A percentile compares a stretch with the other conserved stretches of the same genome.
phyloP scores from a whole-genome alignment of 2,113 vertebrate genomes.

The Microtus montanus region DNA sequence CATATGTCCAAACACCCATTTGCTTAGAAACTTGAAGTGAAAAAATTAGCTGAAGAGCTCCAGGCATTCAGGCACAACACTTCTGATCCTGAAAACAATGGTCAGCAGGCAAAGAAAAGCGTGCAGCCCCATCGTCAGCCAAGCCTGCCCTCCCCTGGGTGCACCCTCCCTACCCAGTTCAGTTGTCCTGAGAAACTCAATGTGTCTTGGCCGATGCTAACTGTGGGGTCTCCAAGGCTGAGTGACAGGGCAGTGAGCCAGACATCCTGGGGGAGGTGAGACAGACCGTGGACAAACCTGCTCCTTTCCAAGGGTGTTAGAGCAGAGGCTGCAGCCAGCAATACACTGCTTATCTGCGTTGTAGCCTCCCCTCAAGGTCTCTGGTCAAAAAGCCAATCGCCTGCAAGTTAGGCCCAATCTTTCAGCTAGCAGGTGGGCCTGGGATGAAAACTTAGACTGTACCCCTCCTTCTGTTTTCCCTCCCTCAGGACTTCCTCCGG shows the following conservation, averaged over 20 bases:
- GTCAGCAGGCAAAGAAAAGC: neutral
- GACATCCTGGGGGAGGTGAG: neutral
- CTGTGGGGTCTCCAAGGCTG: neutral
- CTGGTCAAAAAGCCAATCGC: neutral
- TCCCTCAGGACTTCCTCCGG: neutral
- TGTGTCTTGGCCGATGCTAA: neutral
- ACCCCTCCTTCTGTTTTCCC: neutral
- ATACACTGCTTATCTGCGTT: no score
- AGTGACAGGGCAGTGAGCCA: neutral
- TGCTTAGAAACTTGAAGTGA: neutral
- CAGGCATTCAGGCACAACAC: no score
- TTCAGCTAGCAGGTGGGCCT: neutral
- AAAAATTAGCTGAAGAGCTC: neutral
- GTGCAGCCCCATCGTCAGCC: rapidly evolving
- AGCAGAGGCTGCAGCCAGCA: neutral
- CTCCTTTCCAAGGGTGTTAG: neutral
- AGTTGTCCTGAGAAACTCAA: no score
- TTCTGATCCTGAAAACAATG: neutral
- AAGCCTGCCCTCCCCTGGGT: neutral
- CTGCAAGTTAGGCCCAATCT: neutral
- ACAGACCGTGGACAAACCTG: neutral
- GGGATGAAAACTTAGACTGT: neutral
- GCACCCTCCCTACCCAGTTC: neutral
- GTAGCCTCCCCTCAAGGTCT: neutral
- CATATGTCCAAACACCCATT: neutral